These are phyloP conservation scores for Myotis vivesi DNA, from an alignment of 2,797 vertebrate species.

Conservation along the genomic window DNA sequence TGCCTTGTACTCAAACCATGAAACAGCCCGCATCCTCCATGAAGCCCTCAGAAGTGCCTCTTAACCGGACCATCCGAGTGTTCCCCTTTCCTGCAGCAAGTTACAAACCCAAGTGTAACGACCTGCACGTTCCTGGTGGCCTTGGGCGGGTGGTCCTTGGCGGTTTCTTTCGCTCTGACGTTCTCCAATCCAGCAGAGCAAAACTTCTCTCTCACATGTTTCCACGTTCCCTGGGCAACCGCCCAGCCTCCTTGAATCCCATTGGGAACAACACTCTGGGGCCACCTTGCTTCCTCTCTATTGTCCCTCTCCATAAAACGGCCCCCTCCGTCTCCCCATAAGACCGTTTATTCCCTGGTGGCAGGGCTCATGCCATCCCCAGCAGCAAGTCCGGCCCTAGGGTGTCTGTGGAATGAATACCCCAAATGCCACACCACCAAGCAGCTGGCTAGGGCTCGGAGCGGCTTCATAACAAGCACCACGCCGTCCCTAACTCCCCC, in stretches of 20 bases:
- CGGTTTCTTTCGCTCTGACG: neutral
- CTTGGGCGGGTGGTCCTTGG: neutral
- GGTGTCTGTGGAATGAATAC: neutral
- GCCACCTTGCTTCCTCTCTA: too few relatives aligned
- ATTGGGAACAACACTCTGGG: neutral
- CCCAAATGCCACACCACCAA: neutral
- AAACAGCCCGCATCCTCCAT: neutral
- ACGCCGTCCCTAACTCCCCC: accelerated
- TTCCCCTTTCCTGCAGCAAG: neutral
- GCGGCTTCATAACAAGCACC: neutral
- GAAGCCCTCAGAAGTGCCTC: neutral
- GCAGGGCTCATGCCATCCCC: neutral
- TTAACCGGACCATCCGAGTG: neutral
- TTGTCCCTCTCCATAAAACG: accelerated
- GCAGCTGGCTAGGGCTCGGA: neutral
- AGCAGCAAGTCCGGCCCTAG: neutral
- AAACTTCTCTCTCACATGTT: neutral
- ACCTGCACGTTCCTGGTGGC: neutral
- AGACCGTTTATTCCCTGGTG: neutral
- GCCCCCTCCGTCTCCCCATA: neutral
- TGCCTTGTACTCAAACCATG: neutral
- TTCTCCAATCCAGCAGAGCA: neutral
- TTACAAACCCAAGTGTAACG: neutral
- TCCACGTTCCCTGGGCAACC: too few relatives aligned
- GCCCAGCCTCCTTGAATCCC: neutral